A percentile compares a stretch with the other conserved stretches of the same genome.
These are phyloP conservation scores for Procapra przewalskii DNA, from an alignment of 2,113 vertebrate genomes.

Conservation along the genomic window DNA sequence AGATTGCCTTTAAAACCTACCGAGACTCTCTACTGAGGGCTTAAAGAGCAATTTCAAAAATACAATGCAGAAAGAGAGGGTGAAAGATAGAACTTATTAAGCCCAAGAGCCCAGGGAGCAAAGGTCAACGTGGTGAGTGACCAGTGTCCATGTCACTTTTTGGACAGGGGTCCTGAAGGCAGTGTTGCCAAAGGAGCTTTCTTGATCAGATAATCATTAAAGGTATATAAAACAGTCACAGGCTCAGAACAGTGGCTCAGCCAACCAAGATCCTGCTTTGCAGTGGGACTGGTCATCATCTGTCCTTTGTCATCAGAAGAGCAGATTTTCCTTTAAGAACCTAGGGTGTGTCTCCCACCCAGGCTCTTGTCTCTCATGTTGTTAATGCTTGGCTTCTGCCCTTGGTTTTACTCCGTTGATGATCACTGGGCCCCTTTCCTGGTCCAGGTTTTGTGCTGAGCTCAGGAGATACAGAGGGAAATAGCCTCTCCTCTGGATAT, in stretches of 20 bases:
- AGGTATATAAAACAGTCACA: not conserved
- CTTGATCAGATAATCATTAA: not conserved
- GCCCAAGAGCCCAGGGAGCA: not conserved
- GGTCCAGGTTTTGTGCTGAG: not conserved
- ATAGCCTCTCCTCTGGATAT: not conserved
- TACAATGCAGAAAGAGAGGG: not conserved
- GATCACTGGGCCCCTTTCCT: not conserved
- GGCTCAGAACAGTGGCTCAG: not conserved
- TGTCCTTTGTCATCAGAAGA: not conserved
- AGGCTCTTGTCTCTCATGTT: not conserved
- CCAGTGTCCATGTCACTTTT: accelerated
- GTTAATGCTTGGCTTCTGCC: not conserved
- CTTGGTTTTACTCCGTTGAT: not conserved
- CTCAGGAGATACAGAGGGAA: not conserved
- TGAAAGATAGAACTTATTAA: not conserved
- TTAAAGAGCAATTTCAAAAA: not conserved
- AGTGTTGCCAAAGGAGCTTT: not conserved
- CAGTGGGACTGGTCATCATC: not conserved
- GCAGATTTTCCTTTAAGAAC: not conserved
- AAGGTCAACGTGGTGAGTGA: not conserved
- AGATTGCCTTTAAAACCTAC: not conserved
- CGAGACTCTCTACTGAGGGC: not conserved
- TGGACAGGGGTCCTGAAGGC: too few relatives aligned
- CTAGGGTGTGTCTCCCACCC: not conserved
- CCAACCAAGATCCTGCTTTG: not conserved